Percentiles rank a stretch among this genome's conserved stretches.
These are phyloP conservation scores for Brachynemurus nebulosus DNA, from an alignment of 2,888 invertebrate genomes.

Conservation along the genomic window DNA sequence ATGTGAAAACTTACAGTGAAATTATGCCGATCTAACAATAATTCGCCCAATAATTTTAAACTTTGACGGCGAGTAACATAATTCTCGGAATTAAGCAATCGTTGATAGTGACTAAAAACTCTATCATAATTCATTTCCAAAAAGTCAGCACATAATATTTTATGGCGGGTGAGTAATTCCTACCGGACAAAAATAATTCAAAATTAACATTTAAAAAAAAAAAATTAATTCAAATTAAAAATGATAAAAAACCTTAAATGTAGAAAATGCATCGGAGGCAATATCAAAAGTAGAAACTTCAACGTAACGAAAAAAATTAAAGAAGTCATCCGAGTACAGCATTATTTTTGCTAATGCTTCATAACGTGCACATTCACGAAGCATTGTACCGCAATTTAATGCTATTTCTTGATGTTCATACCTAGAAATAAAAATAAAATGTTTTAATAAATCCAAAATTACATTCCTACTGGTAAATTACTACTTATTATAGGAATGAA, in stretches of 20 bases:
- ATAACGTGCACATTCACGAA: constrained; percentile 94
- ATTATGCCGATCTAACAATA: constrained; percentile 96
- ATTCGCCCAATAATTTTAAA: constrained; percentile 91
- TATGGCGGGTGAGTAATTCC: constrained; percentile 89
- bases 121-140: constrained; percentile 98
- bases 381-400: constrained; percentile 97
- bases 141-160: constrained; percentile 94
- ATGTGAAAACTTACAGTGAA: constrained; percentile 60
- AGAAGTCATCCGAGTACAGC: constrained; percentile 95
- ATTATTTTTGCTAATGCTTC: constrained; percentile 98
- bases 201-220: constrained; percentile 6
- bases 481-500: too few species aligned
- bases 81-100: constrained; percentile 95
- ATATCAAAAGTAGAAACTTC: constrained; percentile 99
- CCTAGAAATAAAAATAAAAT: constrained; percentile 32
- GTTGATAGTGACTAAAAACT: constrained; percentile 95
- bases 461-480: too few species aligned
- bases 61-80: constrained; percentile 99
- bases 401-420: constrained; percentile 99
- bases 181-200: constrained; percentile 25
- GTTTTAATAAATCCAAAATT: constrained; percentile 10
- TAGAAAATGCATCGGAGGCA: constrained; percentile 99
- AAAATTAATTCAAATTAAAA: background rate
- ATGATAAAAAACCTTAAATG: constrained; percentile 73
- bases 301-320: constrained; percentile 98